phyloP scores from a whole-genome alignment of 1,140 invertebrate genomes.

The Dendroctonus valens region DNA sequence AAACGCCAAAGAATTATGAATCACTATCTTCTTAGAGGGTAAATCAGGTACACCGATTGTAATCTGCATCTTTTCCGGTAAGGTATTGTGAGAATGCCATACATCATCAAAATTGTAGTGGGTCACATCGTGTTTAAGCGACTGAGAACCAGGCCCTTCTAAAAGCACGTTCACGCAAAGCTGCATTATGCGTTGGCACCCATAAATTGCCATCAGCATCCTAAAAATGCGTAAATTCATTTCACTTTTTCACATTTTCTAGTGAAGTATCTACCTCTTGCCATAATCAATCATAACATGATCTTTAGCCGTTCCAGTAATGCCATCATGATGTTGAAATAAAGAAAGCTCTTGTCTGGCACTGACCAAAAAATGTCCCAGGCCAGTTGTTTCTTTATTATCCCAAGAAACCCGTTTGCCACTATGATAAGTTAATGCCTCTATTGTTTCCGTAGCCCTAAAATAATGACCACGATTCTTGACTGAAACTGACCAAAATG shows the following conservation, averaged over 20 bases:
- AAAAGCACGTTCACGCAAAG: conserved; percentile 65
- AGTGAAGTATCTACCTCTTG: conserved; percentile 55
- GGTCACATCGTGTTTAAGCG: conserved; percentile 43
- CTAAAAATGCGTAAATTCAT: conserved; percentile 47
- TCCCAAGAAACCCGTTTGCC: conserved; percentile 42
- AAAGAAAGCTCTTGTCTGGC: conserved; percentile 80
- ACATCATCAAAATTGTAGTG: conserved; percentile 58
- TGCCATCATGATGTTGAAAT: conserved; percentile 98
- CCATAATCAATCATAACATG: conserved; percentile 93
- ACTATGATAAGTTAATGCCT: conserved; percentile 64
- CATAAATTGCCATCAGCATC: conserved; percentile 65
- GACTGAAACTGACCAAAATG: not conserved
- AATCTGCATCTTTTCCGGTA: conserved; percentile 56
- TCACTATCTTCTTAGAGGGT: conserved; percentile 58
- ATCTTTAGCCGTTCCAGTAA: conserved; percentile 92
- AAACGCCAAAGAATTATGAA: conserved; percentile 72
- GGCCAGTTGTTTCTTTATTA: conserved; percentile 43
- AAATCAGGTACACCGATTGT: conserved; percentile 52
- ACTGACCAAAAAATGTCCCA: conserved; percentile 62
- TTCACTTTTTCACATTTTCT: not conserved
- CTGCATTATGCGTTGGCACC: conserved; percentile 70
- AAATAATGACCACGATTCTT: conserved; percentile 8
- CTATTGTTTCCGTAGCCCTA: conserved; percentile 81
- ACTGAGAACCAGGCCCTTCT: conserved; percentile 38
- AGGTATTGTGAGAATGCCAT: conserved; percentile 53